Evolutionary conservation across 2,797 vertebrate genomes (phyloP), one percentile per base, ranked within the genome.

Genomic region (Muscicapa comitata): DNA sequence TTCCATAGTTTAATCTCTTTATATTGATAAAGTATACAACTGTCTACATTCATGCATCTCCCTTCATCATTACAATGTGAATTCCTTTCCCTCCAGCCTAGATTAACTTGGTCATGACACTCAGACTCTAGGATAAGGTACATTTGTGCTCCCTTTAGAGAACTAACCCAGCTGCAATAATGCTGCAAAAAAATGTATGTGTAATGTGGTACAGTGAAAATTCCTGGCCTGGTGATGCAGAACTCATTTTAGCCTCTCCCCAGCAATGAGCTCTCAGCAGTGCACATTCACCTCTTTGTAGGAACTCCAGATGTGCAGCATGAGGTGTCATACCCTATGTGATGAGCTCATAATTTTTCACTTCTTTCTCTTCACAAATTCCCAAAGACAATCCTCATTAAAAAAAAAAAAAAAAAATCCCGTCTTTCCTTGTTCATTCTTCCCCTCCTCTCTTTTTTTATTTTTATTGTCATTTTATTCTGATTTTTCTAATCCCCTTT

Each of bases 401-500:
- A 58, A n/a, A 35, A 57, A n/a, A n/a, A n/a, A n/a, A 33, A 45
- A n/a, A 42, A 31, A 71, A 31, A 38, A 4, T 6, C 4, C 5
- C 21, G 7, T 54, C 28, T 85, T 86, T 58, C 28, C n/a, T 66
- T 63, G 18, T 15, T 77, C 10, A 6, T 48, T 63, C 31, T 86
- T 87, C 25, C 35, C 11, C n/a, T 89, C 81, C 47, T 13, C 18
- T 23, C 10, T 42, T 81, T 31, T 47, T 48, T 74, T 67, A 47
- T 91, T 93, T 85, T 78, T 61, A 62, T 70, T 91, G 65, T 62
- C 23, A 67, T 74, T 95, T 70, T 67, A 35, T 90, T 94, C 37
- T 78, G 53, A 55, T 92, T 94, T 85, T 92, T 90, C 73, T 95
- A 95, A 93, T 95, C 74, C 35, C 43, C 38, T 95, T 93, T 93